A percentile compares a stretch with the other conserved stretches of the same genome.
Conservation (phyloP, 2,888 invertebrate species). For the Epsilonema sp. region DNA sequence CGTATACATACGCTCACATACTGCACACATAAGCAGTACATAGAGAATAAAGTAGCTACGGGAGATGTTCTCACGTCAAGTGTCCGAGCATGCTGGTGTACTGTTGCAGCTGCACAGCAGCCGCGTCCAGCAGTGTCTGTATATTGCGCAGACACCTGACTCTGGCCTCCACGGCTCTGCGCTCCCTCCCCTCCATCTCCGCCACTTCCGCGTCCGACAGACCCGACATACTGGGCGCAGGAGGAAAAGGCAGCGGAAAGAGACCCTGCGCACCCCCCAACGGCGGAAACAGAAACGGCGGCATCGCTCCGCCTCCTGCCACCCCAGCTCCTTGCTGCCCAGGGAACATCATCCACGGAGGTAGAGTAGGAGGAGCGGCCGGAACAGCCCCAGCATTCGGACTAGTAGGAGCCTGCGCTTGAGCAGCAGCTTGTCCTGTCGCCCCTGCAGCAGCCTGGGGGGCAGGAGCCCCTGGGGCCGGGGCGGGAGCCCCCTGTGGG, state of each 20-base stretch:
- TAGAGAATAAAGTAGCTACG: too few relatives aligned
- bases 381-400: constrained; percentile 1
- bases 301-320: too few relatives aligned
- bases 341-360: constrained; percentile 13
- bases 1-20: too few relatives aligned
- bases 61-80: constrained; percentile 9
- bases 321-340: too few relatives aligned
- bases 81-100: constrained; percentile 36
- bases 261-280: constrained; percentile 22
- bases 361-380: constrained; percentile 12
- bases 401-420: constrained; percentile 6
- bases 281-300: neutral
- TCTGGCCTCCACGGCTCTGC: constrained; percentile 69
- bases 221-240: constrained; percentile 40
- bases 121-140: constrained; percentile 72
- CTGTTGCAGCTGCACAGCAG: constrained; percentile 78
- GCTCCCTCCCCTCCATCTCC: constrained; percentile 66
- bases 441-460: neutral
- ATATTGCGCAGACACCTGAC: constrained; percentile 64
- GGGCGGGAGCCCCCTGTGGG: constrained; percentile 3
- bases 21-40: too few relatives aligned
- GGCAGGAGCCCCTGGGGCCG: neutral
- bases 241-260: constrained; percentile 19
- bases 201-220: constrained; percentile 62
- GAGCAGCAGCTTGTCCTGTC: too few relatives aligned